Evolutionary conservation across 2,888 invertebrate genomes (phyloP), one percentile per base, ranked within the genome.

Genomic region (Cordilura impudica): DNA sequence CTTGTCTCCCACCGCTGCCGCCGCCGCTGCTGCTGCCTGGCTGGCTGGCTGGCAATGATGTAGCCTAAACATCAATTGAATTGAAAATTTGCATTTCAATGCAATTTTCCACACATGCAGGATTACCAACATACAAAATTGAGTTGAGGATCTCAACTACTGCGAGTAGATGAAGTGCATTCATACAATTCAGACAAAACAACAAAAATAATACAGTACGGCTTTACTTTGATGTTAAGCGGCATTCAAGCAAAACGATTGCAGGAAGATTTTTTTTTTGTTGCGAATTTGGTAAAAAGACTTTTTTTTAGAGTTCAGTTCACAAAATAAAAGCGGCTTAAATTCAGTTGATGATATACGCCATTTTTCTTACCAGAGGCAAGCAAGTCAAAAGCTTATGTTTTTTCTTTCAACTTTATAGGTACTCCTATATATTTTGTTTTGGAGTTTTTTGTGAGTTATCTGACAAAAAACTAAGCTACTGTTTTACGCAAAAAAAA

Each of bases 81-180:
- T 87, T 88, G 86, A 85, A 79, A 79, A 88, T 88, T 87, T 88
- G 88, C 86, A 86, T 87, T 86, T 86, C 85, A 87, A 88, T 88
- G 86, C 86, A 87, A 87, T 88, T 87, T 88, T 87, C 86, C 88
- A 87, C 87, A 86, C 86, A 85, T 87, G 84, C 83, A 85, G 82
- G 87, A 86, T 86, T 87, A 82, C 84, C 84, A 39, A 84, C 47
- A 70, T n/a, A 53, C 8, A 10, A 54, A 14, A 14, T 53, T 53
- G 23, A 4, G 26, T n/a, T 53, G 51, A 23, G 29, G 10, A 21
- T 39, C 23, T 51, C 43, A 58, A 81, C 82, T 77, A 83, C 76
- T 66, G 80, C 47, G 39, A 72, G 77, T 39, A 63, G 66, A 71
- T 65, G 65, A 65, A 65, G 53, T 58, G 78, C 69, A 71, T 78